A percentile compares a stretch with the other conserved stretches of the same genome.
Conservation (phyloP, 1,140 invertebrate genomes). For the Pomacea maculata region DNA sequence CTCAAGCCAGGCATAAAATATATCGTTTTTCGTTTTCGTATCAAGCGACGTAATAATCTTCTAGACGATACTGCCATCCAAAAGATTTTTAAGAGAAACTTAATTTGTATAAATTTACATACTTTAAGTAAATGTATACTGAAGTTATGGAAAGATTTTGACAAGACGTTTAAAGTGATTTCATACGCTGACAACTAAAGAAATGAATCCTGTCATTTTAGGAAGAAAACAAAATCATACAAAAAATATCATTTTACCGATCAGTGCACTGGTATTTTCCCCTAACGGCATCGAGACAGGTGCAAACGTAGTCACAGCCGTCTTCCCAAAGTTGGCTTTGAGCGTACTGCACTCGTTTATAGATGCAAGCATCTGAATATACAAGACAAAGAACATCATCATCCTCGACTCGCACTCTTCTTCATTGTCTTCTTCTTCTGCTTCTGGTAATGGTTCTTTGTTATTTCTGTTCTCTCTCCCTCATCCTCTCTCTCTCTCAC, state of each 20-base stretch:
- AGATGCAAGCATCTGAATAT: constrained; percentile 21
- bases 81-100: no score
- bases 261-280: constrained; percentile 52
- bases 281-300: constrained; percentile 46
- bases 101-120: not conserved
- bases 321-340: constrained; percentile 21
- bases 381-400: no score
- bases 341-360: constrained; percentile 15
- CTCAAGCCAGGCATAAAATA: no score
- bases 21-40: no score
- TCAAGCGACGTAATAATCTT: no score
- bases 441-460: no score
- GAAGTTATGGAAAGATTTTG: not conserved
- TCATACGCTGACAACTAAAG: not conserved
- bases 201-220: not conserved
- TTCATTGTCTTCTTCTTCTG: no score
- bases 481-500: no score
- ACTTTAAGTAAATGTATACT: not conserved
- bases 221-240: not conserved
- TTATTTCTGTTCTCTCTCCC: no score
- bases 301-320: constrained; percentile 27
- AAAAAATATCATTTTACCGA: constrained; percentile 31
- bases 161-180: not conserved
- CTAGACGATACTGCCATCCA: no score
- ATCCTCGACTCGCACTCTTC: no score